A percentile compares a stretch with the other conserved stretches of the same genome.
phyloP scores from a whole-genome alignment of 2,113 vertebrate genomes.

The Panurus biarmicus region DNA sequence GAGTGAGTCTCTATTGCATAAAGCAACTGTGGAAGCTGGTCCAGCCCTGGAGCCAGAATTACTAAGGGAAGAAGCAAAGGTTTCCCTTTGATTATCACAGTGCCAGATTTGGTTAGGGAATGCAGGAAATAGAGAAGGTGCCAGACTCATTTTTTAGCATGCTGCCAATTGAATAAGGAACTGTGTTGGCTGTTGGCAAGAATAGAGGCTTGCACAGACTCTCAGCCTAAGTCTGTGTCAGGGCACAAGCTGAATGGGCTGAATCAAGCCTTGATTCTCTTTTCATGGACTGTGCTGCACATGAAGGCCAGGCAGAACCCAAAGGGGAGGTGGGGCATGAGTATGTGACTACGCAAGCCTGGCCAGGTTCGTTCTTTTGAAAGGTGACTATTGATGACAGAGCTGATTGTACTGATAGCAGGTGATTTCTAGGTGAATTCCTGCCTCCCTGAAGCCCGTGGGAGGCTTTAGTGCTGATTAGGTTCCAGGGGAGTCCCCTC shows the following conservation, averaged over 20 bases:
- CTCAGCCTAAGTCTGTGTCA: neutral
- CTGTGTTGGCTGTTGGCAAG: neutral
- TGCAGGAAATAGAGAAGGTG: neutral
- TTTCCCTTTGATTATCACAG: neutral
- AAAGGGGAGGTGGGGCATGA: neutral
- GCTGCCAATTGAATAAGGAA: neutral
- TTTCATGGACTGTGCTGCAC: neutral
- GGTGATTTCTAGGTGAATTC: constrained; percentile 62
- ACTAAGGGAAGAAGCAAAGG: neutral
- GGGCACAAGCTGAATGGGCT: neutral
- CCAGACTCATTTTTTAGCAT: neutral
- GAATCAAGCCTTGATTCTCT: neutral
- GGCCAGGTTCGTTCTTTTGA: neutral
- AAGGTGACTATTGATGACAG: constrained; percentile 2
- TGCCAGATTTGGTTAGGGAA: constrained; percentile 14
- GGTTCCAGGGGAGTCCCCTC: constrained; percentile 15
- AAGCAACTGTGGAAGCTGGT: neutral
- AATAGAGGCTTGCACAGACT: neutral
- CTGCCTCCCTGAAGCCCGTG: constrained; percentile 1
- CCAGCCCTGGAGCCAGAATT: neutral
- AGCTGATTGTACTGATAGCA: neutral
- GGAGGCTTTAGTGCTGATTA: constrained; percentile 20
- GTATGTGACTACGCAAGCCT: neutral
- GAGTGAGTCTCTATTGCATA: neutral
- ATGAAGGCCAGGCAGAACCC: neutral